These are phyloP conservation scores for Mobula hypostoma DNA, from an alignment of 2,113 vertebrate genomes.

Conservation along the genomic window DNA sequence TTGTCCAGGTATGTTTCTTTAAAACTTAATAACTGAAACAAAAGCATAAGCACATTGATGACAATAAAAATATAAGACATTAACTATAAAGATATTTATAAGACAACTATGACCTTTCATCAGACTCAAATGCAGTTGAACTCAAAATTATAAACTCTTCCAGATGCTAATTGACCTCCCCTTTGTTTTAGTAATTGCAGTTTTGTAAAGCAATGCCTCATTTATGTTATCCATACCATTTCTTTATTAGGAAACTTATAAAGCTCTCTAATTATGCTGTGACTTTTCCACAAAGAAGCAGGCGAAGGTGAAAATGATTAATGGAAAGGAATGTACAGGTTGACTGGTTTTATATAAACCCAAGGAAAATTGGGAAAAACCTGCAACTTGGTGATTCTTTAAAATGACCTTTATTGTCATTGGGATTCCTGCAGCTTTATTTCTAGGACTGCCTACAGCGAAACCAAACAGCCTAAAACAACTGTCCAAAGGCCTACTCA, in stretches of 20 bases:
- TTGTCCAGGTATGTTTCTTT: not conserved
- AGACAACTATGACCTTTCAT: not conserved
- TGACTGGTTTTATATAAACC: not conserved
- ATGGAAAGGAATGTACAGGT: not conserved
- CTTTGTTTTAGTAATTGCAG: not conserved
- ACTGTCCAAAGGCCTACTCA: not conserved
- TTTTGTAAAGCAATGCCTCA: not conserved
- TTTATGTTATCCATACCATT: not conserved
- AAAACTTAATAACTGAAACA: not conserved
- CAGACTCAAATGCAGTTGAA: not conserved
- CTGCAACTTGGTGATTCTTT: not conserved
- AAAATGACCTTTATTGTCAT: not conserved
- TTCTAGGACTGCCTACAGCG: not conserved
- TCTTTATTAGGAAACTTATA: not conserved
- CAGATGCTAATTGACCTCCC: not conserved
- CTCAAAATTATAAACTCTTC: not conserved
- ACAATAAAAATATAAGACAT: not conserved
- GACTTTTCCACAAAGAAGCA: not conserved
- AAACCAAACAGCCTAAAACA: not conserved
- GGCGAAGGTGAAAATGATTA: not conserved
- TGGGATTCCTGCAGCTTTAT: not conserved
- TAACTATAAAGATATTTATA: too few species aligned
- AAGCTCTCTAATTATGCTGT: not conserved
- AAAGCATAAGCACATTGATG: not conserved
- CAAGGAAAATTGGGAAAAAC: not conserved